A percentile compares a stretch with the other conserved stretches of the same genome.
phyloP scores from a whole-genome alignment of 2,797 vertebrate species.

The Bradypodion ventrale region DNA sequence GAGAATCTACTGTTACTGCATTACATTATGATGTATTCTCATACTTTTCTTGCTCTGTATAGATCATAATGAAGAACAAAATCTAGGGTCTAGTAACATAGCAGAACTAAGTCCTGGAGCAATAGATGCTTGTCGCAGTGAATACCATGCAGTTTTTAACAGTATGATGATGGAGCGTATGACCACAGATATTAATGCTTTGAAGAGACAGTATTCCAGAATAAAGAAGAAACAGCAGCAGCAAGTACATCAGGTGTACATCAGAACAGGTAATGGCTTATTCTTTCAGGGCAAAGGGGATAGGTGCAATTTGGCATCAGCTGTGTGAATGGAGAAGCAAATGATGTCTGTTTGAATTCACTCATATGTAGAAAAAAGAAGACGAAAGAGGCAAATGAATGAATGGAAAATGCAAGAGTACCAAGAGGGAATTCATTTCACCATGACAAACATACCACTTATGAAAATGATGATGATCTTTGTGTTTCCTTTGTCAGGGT shows the following conservation, averaged over 20 bases:
- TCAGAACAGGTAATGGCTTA: conserved; percentile 87
- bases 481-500: conserved; percentile 77
- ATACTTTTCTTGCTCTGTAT: conserved; percentile 16
- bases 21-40: neutral
- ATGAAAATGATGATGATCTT: conserved; percentile 48
- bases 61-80: conserved; percentile 87
- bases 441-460: neutral
- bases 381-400: neutral
- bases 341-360: conserved; percentile 15
- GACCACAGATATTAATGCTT: conserved; percentile 94
- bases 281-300: neutral
- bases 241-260: conserved; percentile 92
- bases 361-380: neutral
- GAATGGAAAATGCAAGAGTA: neutral
- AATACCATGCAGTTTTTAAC: conserved; percentile 94
- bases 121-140: conserved; percentile 85
- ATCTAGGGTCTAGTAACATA: conserved; percentile 83
- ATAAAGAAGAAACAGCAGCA: conserved; percentile 93
- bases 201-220: conserved; percentile 92
- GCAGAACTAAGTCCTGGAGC: conserved; percentile 94
- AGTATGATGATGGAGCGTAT: conserved; percentile 99
- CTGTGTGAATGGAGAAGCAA: neutral
- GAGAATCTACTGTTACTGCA: neutral
- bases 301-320: neutral
- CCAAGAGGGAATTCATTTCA: neutral